Evolutionary conservation across 2,888 invertebrate genomes (phyloP), one percentile per base, ranked within the genome.

Genomic region (Drosophila maculinotata): DNA sequence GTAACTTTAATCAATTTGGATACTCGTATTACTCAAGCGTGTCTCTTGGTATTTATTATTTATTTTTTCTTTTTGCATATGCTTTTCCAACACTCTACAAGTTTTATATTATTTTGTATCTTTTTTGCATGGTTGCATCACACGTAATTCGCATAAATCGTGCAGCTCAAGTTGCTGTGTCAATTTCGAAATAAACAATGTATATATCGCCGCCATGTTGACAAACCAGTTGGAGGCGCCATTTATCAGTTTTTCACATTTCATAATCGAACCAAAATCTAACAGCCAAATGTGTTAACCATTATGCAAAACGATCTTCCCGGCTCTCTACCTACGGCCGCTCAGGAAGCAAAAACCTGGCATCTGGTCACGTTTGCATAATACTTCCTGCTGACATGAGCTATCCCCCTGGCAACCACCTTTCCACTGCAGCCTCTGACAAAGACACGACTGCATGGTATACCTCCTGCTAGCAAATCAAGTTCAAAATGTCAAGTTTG

Each of bases 401-500:
- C 60, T 31, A 35, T 7, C 23, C 39, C 25, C 35, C 52, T 20
- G 20, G 7, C 28, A 25, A 23, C 25, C 6, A 20, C 30, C 30
- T 20, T n/a, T 8, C 6, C 28, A 52, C 26, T 38, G 30, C 15
- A 39, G 25, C 38, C 52, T 63, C 49, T 63, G 62, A 62, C 62
- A 49, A 33, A 49, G 49, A 38, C 63, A 49, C 62, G 62, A 42
- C 20, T 20, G 7, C 12, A 10, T 36, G 51, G 6, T 25, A 53
- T 39, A 51, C 35, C 47, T 28, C 42, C 42, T 20, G 31, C 28
- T 17, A 8, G 33, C 39, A 63, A 68, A 63, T 82, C 79, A 85
- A 85, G 84, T 85, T 85, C 84, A 82, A 87, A 87, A 70, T 79
- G 83, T 87, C 87, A 85, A 85, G 83, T 82, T 85, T 77, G 70